Evolutionary conservation across 2,888 invertebrate species (phyloP), one percentile per base, ranked within the genome.

Genomic region (Ferrisia virgata): DNA sequence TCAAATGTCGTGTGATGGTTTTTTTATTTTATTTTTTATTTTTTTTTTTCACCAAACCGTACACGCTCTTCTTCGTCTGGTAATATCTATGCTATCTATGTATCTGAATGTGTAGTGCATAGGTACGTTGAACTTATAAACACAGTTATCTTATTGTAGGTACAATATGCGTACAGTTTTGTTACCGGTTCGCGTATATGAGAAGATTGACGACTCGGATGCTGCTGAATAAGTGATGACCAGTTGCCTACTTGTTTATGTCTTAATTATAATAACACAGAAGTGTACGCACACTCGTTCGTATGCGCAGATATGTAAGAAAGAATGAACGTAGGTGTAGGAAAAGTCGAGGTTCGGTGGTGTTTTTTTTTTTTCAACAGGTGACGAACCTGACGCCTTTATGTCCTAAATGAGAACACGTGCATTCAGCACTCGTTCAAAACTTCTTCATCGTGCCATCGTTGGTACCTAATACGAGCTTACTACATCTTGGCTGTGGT

Each of bases 361-460:
- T n/a, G n/a, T n/a, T n/a, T n/a, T n/a, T n/a, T n/a, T 47, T 47
- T 47, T 31, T 81, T 64, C 15, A 82, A 82, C 82, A 82, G 82
- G 82, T 82, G 82, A 82, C 82, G 82, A 82, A 82, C 64, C 82
- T 82, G 82, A 82, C 82, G 82, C 82, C 82, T 82, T 82, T 82
- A 33, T 82, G 82, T 82, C 64, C 82, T 82, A 82, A 82, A 82
- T 82, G 82, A 82, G 82, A 82, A 82, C 82, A 82, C 82, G 82
- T 82, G 82, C 82, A 82, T 64, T 82, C 39, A 82, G 39, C 47
- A 80, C 64, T 82, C 58, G 9, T 33, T 22, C 2, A 82, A 53
- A 64, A 64, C 64, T 64, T n/a, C n/a, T n/a, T 64, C 28, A 28
- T 64, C 64, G 28, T 28, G 53, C 53, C 18, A 18, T 22, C 13